Conservation (phyloP, 64 coral and sea anemone genomes). For the Actinia tenebrosa region DNA sequence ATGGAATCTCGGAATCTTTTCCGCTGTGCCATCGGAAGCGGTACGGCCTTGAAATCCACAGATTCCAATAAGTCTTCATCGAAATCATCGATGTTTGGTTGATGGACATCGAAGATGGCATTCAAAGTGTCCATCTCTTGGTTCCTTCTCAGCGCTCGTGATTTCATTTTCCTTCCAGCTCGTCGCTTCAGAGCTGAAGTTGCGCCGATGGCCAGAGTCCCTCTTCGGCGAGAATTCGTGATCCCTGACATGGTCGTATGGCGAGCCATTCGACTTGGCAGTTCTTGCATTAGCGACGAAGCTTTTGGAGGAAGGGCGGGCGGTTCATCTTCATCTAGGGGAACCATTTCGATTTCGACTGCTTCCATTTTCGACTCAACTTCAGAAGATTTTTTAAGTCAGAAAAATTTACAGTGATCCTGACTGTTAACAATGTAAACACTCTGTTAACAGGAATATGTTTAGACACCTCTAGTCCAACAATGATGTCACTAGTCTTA, state of each 20-base stretch:
- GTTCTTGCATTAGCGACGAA: slow-evolving; percentile 15
- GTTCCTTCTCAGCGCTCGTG: background rate
- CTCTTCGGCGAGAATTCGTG: slow-evolving; percentile 5
- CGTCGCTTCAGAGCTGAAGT: slow-evolving; percentile 18
- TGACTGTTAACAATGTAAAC: background rate
- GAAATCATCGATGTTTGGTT: slow-evolving; percentile 16
- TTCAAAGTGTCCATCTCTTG: background rate
- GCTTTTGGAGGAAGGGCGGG: slow-evolving; percentile 12
- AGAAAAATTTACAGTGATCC: background rate
- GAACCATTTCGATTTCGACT: background rate
- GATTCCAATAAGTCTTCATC: slow-evolving; percentile 33
- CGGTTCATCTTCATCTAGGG: background rate
- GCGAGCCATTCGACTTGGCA: slow-evolving; percentile 44
- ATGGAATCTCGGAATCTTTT: slow-evolving; percentile 50
- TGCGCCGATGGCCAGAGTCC: background rate
- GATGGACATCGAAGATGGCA: background rate
- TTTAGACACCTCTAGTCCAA: background rate
- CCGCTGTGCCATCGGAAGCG: slow-evolving; percentile 67
- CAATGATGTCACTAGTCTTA: background rate
- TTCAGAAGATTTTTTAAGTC: background rate
- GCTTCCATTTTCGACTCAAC: background rate
- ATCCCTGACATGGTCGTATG: slow-evolving; percentile 44
- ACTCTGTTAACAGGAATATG: background rate
- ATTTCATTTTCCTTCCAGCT: slow-evolving; percentile 25
- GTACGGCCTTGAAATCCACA: slow-evolving; percentile 75